Conservation (phyloP, 2,888 invertebrate species). For the Melolontha melolontha region DNA sequence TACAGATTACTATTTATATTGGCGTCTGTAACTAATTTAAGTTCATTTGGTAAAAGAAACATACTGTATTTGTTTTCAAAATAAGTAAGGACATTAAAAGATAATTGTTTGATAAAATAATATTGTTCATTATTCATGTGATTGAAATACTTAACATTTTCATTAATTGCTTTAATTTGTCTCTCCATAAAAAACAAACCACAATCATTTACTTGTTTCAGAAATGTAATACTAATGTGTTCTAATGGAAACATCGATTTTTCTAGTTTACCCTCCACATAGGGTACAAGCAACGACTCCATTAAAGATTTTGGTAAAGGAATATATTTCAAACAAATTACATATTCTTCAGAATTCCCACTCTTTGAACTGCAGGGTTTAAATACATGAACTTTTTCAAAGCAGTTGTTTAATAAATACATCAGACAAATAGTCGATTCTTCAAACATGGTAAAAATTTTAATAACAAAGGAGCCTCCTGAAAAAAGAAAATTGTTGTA, state of each 20-base stretch:
- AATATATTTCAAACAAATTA: constrained; percentile 78
- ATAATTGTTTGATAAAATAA: constrained; percentile 50
- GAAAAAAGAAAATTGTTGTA: constrained; percentile 54
- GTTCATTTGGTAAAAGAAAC: constrained; percentile 65
- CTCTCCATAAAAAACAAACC: constrained; percentile 74
- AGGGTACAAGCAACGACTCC: constrained; percentile 64
- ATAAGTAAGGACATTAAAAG: constrained; percentile 67
- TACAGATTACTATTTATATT: constrained; percentile 30
- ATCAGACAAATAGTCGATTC: constrained; percentile 82
- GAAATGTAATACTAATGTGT: constrained; percentile 73
- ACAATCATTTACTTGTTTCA: constrained; percentile 75
- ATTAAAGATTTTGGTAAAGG: constrained; percentile 51
- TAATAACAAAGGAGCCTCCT: constrained; percentile 85
- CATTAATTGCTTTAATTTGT: constrained; percentile 76
- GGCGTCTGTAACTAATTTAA: constrained; percentile 59
- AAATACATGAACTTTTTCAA: constrained; percentile 79
- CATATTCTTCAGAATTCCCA: constrained; percentile 95
- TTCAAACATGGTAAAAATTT: constrained; percentile 93
- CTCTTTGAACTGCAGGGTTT: constrained; percentile 95
- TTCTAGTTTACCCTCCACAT: constrained; percentile 60
- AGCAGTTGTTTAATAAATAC: constrained; percentile 82
- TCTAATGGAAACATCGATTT: constrained; percentile 72
- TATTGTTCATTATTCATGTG: constrained; percentile 54
- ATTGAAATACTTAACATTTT: constrained; percentile 74
- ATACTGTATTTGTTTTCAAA: constrained; percentile 73